Percentiles rank a stretch among this genome's conserved stretches.
Evolutionary conservation across 2,113 vertebrate species (phyloP).

Genomic region (Oostethus manadensis): DNA sequence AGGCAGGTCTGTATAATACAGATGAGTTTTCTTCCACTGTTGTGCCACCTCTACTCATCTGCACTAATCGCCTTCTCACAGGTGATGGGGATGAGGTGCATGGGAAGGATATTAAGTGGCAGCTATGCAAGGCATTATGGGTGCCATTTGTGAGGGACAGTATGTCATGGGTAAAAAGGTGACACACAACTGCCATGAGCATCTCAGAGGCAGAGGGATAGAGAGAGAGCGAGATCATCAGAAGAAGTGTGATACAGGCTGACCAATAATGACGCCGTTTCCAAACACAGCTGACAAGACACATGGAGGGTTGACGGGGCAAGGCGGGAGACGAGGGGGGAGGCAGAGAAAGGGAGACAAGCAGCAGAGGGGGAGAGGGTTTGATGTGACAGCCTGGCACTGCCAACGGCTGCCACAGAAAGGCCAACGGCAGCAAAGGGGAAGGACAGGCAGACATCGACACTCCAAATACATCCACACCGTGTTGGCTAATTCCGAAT

Average conservation of each 20-base stretch:
- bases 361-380: slow-evolving; percentile 65
- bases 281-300: slow-evolving; percentile 69
- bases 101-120: slow-evolving; percentile 51
- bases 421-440: slow-evolving; percentile 68
- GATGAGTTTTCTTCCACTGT: slow-evolving; percentile 3
- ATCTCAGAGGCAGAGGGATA: slow-evolving; percentile 38
- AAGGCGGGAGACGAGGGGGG: slow-evolving; percentile 38
- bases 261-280: slow-evolving; percentile 66
- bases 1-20: neutral
- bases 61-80: slow-evolving; percentile 33
- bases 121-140: slow-evolving; percentile 59
- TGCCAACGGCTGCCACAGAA: slow-evolving; percentile 72
- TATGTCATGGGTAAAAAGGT: slow-evolving; percentile 59
- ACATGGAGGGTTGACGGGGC: slow-evolving; percentile 55
- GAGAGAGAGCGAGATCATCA: slow-evolving; percentile 23
- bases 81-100: slow-evolving; percentile 45
- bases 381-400: slow-evolving; percentile 73
- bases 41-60: slow-evolving; percentile 12
- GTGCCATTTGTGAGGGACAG: slow-evolving; percentile 63
- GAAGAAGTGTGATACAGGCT: slow-evolving; percentile 59
- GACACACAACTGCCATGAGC: slow-evolving; percentile 55
- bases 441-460: slow-evolving; percentile 19
- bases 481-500: neutral
- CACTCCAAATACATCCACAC: slow-evolving; percentile 5
- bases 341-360: slow-evolving; percentile 35